Conservation (phyloP, 2,888 invertebrate species). For the Phaonia tiefii region DNA sequence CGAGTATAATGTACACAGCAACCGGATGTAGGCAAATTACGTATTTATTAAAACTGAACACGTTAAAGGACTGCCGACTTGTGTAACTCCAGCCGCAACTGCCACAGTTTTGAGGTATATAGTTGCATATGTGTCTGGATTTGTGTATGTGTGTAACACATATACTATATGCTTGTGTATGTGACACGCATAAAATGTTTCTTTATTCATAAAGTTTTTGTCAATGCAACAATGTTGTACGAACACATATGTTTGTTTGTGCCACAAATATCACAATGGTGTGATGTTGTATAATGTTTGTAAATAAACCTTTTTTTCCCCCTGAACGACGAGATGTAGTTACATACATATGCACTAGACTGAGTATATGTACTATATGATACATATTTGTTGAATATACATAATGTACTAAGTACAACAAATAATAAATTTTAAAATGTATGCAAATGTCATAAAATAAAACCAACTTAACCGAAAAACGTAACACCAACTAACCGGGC, state of each 20-base stretch:
- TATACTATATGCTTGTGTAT: conserved; percentile 33
- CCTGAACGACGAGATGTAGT: not conserved
- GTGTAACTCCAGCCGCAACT: not conserved
- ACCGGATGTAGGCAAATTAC: not conserved
- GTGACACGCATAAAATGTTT: conserved; percentile 42
- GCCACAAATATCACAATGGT: conserved; percentile 28
- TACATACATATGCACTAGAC: conserved; percentile 17
- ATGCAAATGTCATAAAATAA: conserved; percentile 69
- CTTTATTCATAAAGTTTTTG: conserved; percentile 6
- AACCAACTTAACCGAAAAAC: conserved; percentile 55
- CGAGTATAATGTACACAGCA: conserved; percentile 11
- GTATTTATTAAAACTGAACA: not conserved
- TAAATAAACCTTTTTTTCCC: not conserved
- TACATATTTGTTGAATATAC: conserved; percentile 22
- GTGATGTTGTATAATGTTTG: conserved; percentile 25
- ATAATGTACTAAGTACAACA: conserved; percentile 39
- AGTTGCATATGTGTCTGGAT: too few relatives aligned
- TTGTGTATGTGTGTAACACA: conserved; percentile 18
- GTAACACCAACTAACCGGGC: conserved; percentile 41
- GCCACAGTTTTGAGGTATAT: not conserved
- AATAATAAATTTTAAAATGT: conserved; percentile 67
- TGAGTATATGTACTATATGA: conserved; percentile 24
- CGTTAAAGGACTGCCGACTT: not conserved
- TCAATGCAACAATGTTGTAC: conserved; percentile 52
- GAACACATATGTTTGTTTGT: too few relatives aligned